Conservation (phyloP, 1,140 invertebrate genomes). For the Helicoverpa armigera region DNA sequence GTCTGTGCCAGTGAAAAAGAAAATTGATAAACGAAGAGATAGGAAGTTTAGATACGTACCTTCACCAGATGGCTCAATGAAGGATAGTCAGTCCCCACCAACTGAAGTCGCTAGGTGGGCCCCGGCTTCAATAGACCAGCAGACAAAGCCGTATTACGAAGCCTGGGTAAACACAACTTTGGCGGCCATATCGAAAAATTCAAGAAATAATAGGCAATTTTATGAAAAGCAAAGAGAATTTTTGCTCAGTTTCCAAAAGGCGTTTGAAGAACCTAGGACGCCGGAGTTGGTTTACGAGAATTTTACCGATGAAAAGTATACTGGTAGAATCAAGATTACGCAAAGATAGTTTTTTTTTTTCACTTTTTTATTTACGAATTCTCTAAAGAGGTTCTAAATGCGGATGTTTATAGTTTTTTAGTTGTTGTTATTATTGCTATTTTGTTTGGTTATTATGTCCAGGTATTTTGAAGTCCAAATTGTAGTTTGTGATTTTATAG, state of each 20-base stretch:
- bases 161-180: constrained; percentile 73
- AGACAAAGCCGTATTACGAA: constrained; percentile 76
- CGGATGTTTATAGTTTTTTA: no score
- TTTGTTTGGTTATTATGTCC: no score
- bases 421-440: no score
- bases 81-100: constrained; percentile 52
- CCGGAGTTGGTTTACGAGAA: constrained; percentile 65
- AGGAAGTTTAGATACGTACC: constrained; percentile 47
- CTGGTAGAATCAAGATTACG: constrained; percentile 69
- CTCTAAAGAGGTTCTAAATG: no score
- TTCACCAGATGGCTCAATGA: constrained; percentile 52
- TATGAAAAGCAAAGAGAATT: constrained; percentile 59
- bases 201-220: constrained; percentile 55
- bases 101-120: constrained; percentile 75
- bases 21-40: constrained; percentile 35
- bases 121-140: constrained; percentile 60
- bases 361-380: no score
- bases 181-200: constrained; percentile 61
- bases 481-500: no score
- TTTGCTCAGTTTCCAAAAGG: constrained; percentile 51
- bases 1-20: constrained; percentile 12
- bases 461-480: no score
- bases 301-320: constrained; percentile 67
- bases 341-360: constrained; percentile 46
- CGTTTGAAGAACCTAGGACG: constrained; percentile 49